These are phyloP conservation scores for Notospermus geniculatus DNA, from an alignment of 1,140 invertebrate species.

Conservation along the genomic window DNA sequence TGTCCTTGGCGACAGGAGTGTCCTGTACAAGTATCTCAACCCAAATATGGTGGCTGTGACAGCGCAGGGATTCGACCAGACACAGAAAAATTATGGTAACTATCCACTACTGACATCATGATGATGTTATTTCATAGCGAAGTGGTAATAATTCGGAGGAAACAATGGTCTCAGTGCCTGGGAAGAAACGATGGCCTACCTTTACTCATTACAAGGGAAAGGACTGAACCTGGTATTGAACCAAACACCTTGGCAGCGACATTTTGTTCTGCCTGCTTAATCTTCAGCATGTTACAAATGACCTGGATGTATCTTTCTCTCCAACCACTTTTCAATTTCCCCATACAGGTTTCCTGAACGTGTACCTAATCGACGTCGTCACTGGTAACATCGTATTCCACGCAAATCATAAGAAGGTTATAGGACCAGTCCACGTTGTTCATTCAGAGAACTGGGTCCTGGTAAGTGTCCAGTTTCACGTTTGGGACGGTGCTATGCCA, in stretches of 20 bases:
- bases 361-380: slow-evolving; percentile 88
- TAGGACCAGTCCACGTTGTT: slow-evolving; percentile 81
- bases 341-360: slow-evolving; percentile 65
- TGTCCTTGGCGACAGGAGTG: slow-evolving; percentile 90
- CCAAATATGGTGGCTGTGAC: slow-evolving; percentile 90
- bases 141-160: no score
- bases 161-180: no score
- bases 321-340: background rate
- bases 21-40: slow-evolving; percentile 98
- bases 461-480: slow-evolving; percentile 49
- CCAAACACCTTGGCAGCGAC: no score
- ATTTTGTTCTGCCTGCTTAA: no score
- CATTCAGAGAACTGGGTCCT: slow-evolving; percentile 98
- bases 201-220: no score
- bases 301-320: no score
- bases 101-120: no score
- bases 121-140: no score
- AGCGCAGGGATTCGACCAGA: slow-evolving; percentile 72
- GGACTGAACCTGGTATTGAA: no score
- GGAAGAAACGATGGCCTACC: no score
- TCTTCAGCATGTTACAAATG: no score
- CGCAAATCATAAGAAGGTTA: slow-evolving; percentile 71
- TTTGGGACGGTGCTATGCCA: slow-evolving; percentile 7
- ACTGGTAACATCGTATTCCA: slow-evolving; percentile 68
- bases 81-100: slow-evolving; percentile 66